These are phyloP conservation scores for Melieria omissa DNA, from an alignment of 2,888 invertebrate genomes.

Conservation along the genomic window DNA sequence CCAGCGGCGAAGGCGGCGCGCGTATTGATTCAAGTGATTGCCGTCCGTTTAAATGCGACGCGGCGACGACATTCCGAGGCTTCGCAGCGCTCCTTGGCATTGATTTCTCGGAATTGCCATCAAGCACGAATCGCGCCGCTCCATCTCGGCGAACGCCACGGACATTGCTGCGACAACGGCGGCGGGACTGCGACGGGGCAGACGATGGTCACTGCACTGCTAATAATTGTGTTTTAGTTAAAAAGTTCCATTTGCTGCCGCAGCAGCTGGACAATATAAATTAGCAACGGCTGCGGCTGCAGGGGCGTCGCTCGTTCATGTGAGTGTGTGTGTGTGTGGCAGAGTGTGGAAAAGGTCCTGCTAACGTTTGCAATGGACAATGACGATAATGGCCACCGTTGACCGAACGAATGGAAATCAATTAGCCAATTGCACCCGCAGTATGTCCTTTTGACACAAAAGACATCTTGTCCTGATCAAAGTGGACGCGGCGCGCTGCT, in stretches of 20 bases:
- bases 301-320: no score
- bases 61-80: no score
- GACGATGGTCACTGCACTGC: background rate
- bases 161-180: no score
- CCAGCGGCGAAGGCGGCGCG: no score
- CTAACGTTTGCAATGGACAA: constrained; percentile 51
- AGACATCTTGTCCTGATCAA: constrained; percentile 24
- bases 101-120: no score
- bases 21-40: no score
- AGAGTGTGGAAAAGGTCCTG: constrained; percentile 44
- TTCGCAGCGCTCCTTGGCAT: no score
- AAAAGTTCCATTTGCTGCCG: constrained; percentile 20
- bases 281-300: constrained; percentile 1
- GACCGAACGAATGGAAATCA: constrained; percentile 59
- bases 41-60: no score
- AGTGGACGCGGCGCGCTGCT: constrained; percentile 1
- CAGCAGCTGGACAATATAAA: constrained; percentile 24
- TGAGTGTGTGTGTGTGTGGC: background rate
- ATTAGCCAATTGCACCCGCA: constrained; percentile 64
- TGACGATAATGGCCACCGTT: constrained; percentile 49
- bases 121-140: no score
- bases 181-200: no score
- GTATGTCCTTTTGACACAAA: constrained; percentile 42
- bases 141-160: no score
- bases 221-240: constrained; percentile 31